A percentile compares a stretch with the other conserved stretches of the same genome.
Evolutionary conservation across 1,140 invertebrate species (phyloP).

Genomic region (Sinella curviseta): DNA sequence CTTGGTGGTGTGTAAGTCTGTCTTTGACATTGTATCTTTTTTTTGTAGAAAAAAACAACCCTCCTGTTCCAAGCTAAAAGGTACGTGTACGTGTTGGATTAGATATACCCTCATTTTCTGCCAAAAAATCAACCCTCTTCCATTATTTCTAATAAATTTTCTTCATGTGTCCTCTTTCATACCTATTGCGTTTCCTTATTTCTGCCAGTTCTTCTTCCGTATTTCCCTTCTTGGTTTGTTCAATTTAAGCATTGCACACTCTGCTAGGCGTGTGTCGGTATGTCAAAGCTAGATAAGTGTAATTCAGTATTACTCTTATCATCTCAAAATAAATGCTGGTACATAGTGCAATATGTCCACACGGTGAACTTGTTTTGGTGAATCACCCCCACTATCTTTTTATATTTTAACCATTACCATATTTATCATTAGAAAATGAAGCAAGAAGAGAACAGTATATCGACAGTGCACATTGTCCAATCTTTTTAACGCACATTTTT

Average conservation of each 20-base stretch:
- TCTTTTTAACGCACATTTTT: neutral
- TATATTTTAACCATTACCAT: neutral
- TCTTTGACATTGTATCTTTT: no score
- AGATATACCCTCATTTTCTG: constrained; percentile 22
- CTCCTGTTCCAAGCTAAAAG: neutral
- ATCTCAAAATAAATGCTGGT: no score
- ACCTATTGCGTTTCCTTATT: neutral
- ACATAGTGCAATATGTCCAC: no score
- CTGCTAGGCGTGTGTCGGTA: neutral
- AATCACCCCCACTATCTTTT: neutral
- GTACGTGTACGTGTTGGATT: neutral
- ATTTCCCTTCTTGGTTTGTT: no score
- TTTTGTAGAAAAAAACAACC: neutral
- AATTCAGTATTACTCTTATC: no score
- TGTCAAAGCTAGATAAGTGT: no score
- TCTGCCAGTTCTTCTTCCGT: neutral
- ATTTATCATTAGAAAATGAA: no score
- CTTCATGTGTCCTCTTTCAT: constrained; percentile 1
- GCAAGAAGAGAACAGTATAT: no score
- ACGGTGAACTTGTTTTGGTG: no score
- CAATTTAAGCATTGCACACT: neutral
- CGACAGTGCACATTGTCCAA: neutral
- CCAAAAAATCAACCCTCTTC: constrained; percentile 24
- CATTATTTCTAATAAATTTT: constrained; percentile 20
- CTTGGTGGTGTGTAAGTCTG: no score